These are phyloP conservation scores for Micropoecilia bifurca DNA, from an alignment of 2,797 vertebrate genomes.

Conservation along the genomic window DNA sequence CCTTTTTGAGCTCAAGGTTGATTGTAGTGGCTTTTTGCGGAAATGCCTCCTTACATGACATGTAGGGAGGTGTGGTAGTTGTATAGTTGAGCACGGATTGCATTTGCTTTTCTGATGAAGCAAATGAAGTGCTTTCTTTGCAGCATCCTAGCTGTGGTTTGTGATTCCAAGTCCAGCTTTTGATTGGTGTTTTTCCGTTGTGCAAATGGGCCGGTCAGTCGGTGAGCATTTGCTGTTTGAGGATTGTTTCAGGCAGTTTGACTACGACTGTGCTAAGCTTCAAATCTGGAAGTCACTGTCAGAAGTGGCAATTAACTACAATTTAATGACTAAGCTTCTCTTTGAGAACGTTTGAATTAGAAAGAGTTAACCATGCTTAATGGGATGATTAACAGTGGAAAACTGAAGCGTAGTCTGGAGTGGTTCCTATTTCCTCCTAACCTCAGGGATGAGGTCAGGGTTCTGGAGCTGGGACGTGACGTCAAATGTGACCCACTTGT, in stretches of 20 bases:
- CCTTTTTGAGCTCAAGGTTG: background rate
- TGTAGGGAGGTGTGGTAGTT: conserved; percentile 3
- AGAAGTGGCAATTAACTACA: background rate
- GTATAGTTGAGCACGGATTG: conserved; percentile 7
- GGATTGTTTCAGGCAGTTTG: background rate
- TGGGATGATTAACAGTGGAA: conserved; percentile 21
- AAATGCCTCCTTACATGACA: conserved; percentile 37
- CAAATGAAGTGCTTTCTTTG: background rate
- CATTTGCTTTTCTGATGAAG: conserved; percentile 11
- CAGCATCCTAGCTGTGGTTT: conserved; percentile 1
- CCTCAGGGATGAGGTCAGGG: background rate
- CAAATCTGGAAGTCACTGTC: background rate
- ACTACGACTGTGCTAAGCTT: background rate
- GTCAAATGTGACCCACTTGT: conserved; percentile 32
- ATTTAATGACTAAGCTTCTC: background rate
- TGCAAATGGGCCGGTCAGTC: background rate
- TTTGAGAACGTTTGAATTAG: background rate
- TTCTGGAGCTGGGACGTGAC: conserved; percentile 14
- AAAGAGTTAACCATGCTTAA: conserved; percentile 3
- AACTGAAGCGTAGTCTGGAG: background rate
- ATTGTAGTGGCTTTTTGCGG: background rate
- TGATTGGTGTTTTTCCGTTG: background rate
- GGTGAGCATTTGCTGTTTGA: background rate
- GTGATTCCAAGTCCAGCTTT: background rate
- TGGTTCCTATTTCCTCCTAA: conserved; percentile 33